These are phyloP conservation scores for Nothoprocta perdicaria DNA, from an alignment of 2,113 vertebrate species.

Conservation along the genomic window DNA sequence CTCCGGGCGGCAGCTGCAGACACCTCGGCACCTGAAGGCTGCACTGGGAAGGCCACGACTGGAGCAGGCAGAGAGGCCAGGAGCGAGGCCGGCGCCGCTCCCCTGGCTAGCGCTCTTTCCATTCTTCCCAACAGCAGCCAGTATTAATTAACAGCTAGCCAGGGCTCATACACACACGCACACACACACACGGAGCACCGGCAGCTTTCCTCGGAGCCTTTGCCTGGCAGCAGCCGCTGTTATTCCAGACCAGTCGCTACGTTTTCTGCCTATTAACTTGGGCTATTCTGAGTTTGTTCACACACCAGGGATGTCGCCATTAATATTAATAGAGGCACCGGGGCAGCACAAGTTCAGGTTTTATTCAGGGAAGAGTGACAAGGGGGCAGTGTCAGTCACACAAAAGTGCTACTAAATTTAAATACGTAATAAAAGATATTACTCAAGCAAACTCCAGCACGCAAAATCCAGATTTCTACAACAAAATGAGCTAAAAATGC, in stretches of 20 bases:
- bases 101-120: background rate
- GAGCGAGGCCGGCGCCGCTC: background rate
- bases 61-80: background rate
- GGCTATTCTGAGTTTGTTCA: conserved; percentile 26
- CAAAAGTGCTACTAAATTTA: background rate
- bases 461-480: background rate
- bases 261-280: conserved; percentile 15
- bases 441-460: background rate
- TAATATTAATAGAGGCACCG: conserved; percentile 35
- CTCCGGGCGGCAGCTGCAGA: background rate
- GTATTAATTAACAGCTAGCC: background rate
- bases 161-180: background rate
- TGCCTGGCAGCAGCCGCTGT: background rate
- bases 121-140: background rate
- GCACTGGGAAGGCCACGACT: background rate
- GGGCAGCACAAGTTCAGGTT: background rate
- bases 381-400: background rate
- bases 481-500: background rate
- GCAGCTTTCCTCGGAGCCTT: background rate
- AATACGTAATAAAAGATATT: background rate
- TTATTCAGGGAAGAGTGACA: background rate
- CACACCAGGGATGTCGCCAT: background rate
- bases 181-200: background rate
- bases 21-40: background rate
- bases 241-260: background rate